Conservation (phyloP, 2,888 invertebrate genomes). For the Neria commutata region DNA sequence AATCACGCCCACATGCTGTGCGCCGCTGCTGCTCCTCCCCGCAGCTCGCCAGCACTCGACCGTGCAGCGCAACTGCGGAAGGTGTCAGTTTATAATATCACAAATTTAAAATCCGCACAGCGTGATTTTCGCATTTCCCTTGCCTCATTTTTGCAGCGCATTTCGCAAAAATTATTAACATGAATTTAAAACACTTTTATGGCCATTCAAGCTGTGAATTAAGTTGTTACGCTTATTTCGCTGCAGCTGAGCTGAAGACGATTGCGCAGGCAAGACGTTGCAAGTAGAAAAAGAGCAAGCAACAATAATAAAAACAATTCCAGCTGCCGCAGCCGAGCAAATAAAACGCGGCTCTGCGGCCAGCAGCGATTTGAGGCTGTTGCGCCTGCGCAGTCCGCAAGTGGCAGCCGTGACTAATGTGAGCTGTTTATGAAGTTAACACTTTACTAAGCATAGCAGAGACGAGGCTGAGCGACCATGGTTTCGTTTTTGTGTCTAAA, state of each 20-base stretch:
- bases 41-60: not conserved
- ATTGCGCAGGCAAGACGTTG: no score
- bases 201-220: slow-evolving; percentile 59
- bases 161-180: slow-evolving; percentile 57
- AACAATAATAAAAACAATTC: not conserved
- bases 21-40: not conserved
- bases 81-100: slow-evolving; percentile 20
- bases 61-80: slow-evolving; percentile 4
- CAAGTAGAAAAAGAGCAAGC: not conserved
- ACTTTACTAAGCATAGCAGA: no score
- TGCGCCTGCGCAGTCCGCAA: not conserved
- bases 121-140: slow-evolving; percentile 17
- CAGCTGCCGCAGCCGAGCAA: no score
- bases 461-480: no score
- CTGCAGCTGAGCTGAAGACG: no score
- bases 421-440: slow-evolving; percentile 21
- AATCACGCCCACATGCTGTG: not conserved
- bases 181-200: slow-evolving; percentile 61
- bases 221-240: slow-evolving; percentile 59
- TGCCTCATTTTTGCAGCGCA: not conserved
- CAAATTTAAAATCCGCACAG: slow-evolving; percentile 21
- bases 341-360: no score
- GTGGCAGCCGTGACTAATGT: slow-evolving; percentile 2
- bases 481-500: no score
- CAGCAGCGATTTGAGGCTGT: not conserved